Percentiles rank a stretch among this genome's conserved stretches.
Evolutionary conservation across 2,113 vertebrate species (phyloP).

Genomic region (Dissostichus mawsoni): DNA sequence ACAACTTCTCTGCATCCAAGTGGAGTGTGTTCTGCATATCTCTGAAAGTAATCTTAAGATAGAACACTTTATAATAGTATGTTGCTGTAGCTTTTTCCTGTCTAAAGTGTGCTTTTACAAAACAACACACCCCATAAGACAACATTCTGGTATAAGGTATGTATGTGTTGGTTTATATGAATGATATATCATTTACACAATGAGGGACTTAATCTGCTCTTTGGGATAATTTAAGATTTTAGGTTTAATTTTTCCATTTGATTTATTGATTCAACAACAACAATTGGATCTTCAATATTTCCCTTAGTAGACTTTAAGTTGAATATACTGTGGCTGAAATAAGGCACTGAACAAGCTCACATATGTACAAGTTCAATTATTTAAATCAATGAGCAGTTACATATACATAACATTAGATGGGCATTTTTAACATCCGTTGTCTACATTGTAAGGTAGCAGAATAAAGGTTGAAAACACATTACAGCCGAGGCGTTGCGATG

Average conservation of each 20-base stretch:
- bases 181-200: neutral
- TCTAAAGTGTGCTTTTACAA: neutral
- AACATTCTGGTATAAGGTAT: neutral
- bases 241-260: too few species aligned
- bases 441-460: neutral
- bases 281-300: too few species aligned
- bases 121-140: neutral
- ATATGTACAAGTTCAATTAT: neutral
- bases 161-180: neutral
- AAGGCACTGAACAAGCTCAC: too few species aligned
- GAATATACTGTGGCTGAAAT: too few species aligned
- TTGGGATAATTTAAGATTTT: neutral
- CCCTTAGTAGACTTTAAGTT: too few species aligned
- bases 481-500: conserved; percentile 52
- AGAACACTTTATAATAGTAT: neutral
- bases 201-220: neutral
- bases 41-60: too few species aligned
- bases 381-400: neutral
- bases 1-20: neutral
- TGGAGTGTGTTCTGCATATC: too few species aligned
- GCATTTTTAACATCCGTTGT: neutral
- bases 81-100: neutral
- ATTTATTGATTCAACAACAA: too few species aligned
- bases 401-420: neutral
- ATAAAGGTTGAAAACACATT: too few species aligned